phyloP scores from a whole-genome alignment of 2,797 vertebrate genomes.

The Lepidocolaptes lacrymiger region DNA sequence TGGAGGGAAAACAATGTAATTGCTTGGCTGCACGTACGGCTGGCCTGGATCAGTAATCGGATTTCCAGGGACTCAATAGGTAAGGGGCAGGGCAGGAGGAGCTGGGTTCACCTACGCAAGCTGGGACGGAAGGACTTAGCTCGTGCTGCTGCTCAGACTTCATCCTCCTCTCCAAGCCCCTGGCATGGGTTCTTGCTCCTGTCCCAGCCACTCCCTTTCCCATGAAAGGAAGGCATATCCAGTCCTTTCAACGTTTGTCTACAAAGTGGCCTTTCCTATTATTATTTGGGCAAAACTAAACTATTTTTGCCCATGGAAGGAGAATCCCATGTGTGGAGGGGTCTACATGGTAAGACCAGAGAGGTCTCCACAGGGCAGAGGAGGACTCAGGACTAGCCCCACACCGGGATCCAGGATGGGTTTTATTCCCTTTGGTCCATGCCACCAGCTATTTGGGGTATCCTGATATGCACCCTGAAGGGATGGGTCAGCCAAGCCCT shows the following conservation, averaged over 20 bases:
- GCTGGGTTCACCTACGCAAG: background rate
- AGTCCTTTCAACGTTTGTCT: background rate
- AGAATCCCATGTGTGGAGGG: background rate
- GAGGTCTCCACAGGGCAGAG: background rate
- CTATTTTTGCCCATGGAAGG: background rate
- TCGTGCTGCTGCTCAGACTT: background rate
- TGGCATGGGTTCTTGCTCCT: background rate
- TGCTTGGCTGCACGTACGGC: constrained; percentile 43
- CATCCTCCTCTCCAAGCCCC: background rate
- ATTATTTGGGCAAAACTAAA: background rate
- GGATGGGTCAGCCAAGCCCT: background rate
- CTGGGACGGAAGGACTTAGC: background rate
- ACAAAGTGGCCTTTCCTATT: background rate
- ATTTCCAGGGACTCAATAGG: constrained; percentile 56
- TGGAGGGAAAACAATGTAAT: constrained; percentile 45
- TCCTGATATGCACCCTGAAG: background rate
- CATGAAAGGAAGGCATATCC: background rate
- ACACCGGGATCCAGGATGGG: background rate
- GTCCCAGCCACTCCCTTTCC: background rate
- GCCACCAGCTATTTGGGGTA: background rate
- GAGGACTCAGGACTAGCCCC: background rate
- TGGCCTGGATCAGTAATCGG: constrained; percentile 63
- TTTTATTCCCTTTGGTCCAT: background rate
- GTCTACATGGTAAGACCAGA: fast-evolving
- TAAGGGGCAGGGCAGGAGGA: constrained; percentile 57